A percentile compares a stretch with the other conserved stretches of the same genome.
phyloP scores from a whole-genome alignment of 2,113 vertebrate species.

The Phyllostomus discolor region DNA sequence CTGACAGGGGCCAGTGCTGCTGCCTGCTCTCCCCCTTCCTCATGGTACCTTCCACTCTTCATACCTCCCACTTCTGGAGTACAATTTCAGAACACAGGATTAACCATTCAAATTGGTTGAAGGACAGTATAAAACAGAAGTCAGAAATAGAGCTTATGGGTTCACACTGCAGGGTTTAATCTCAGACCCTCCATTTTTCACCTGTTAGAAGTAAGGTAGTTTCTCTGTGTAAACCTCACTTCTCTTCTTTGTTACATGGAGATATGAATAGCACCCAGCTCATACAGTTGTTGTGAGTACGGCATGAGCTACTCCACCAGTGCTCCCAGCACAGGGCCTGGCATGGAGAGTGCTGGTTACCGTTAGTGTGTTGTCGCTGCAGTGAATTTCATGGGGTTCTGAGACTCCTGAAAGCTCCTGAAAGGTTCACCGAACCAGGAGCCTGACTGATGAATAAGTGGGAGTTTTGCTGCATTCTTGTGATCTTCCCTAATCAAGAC shows the following conservation, averaged over 20 bases:
- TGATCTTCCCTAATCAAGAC: neutral
- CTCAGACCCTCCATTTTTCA: neutral
- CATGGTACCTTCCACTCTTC: neutral
- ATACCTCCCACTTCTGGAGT: neutral
- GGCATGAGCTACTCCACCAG: fast-evolving
- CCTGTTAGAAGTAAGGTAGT: neutral
- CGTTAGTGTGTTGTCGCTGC: neutral
- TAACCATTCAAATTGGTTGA: too few species aligned
- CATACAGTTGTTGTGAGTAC: too few species aligned
- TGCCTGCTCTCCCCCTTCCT: neutral
- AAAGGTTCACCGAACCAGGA: neutral
- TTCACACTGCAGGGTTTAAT: neutral
- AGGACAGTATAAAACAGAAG: neutral
- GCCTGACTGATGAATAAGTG: neutral
- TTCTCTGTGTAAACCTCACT: neutral
- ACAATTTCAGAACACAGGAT: neutral
- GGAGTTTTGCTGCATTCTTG: neutral
- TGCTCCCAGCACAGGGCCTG: neutral
- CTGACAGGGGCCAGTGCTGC: neutral
- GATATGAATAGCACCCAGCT: neutral
- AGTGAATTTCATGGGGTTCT: neutral
- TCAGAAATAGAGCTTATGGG: neutral
- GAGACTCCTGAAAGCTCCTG: neutral
- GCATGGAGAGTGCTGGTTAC: neutral
- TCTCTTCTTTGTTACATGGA: neutral